Evolutionary conservation across 2,888 invertebrate genomes (phyloP).

Genomic region (Drosophila borealis): DNA sequence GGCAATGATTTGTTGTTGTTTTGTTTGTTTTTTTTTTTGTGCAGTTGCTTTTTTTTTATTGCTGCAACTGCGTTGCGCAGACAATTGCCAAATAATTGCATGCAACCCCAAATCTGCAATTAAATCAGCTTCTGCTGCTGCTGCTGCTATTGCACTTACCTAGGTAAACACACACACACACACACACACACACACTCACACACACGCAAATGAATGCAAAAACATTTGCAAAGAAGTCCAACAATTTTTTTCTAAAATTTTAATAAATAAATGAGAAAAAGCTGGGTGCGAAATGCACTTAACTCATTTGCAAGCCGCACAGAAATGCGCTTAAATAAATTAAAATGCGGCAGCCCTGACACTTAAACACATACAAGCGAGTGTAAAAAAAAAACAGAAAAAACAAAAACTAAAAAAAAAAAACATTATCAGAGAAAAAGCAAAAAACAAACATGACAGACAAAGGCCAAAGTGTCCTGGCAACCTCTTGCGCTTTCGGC

Average conservation of each 20-base stretch:
- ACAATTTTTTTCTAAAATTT: not conserved
- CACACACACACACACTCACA: constrained; percentile 7
- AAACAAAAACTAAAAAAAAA: constrained; percentile 2
- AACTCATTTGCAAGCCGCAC: constrained; percentile 63
- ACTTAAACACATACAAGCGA: constrained; percentile 53
- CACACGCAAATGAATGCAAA: constrained; percentile 19
- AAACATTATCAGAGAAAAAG: constrained; percentile 4
- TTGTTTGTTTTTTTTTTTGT: not conserved
- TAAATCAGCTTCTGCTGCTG: constrained; percentile 25
- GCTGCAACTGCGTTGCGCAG: constrained; percentile 23
- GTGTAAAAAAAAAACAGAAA: not conserved
- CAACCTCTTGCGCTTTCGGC: constrained; percentile 46
- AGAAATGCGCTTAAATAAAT: constrained; percentile 76
- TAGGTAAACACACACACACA: constrained; percentile 34
- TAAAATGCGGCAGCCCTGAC: constrained; percentile 74
- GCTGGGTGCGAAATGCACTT: constrained; percentile 61
- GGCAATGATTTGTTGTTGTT: not conserved
- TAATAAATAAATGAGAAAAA: constrained; percentile 14
- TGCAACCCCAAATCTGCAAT: constrained; percentile 20
- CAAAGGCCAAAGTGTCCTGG: constrained; percentile 45
- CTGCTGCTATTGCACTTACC: constrained; percentile 22
- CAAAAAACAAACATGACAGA: constrained; percentile 45
- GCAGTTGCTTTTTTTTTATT: constrained; percentile 40
- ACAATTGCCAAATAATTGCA: constrained; percentile 69
- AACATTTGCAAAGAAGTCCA: not conserved